Base-by-base conservation (phyloP, 2,888 invertebrate genomes). In the Choreutis nemorana region DNA sequence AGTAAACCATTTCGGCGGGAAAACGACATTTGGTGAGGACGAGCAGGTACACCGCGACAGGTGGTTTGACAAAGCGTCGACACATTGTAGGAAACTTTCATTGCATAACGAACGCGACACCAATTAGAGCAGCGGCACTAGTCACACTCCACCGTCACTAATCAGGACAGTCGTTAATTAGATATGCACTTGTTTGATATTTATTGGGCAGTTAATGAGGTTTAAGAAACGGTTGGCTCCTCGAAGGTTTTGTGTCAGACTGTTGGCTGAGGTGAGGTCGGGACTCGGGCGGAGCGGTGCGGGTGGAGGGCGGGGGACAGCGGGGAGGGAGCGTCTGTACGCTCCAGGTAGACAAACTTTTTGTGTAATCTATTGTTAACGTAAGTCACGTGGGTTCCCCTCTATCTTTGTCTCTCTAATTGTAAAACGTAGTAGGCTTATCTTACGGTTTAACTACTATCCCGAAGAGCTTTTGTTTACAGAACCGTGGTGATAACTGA, bases 301-400 rank as follows among this genome's bases (percentile, higher is more conserved):
- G 63, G 62, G 67, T 57, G 61, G 50, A 47, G 47, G 45, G 46
- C 42, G 54, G n/a, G n/a, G n/a, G n/a, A n/a, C n/a, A n/a, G n/a
- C n/a, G n/a, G n/a, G n/a, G n/a, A n/a, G n/a, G n/a, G 50, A 42
- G 52, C 54, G 50, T 36, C 39, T 41, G 39, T 61, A 64, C 70
- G 68, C 68, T 64, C 60, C 77, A 75, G 78, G 77, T 77, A 77
- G 49, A 51, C n/a, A n/a, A n/a, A 41, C 48, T 48, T 66, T 71
- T 66, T 71, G 71, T 71, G 48, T 59, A 56, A 58, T 58, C 77
- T 71, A 72, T 77, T 75, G 77, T 77, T 70, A 65, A 63, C 64
- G 45, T 59, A 50, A 51, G 64, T 66, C 75, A 73, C 72, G 73
- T 77, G 73, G 65, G 61, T 48, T 50, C 44, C 42, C 33, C 29